phyloP scores from a whole-genome alignment of 2,113 vertebrate species.

The Rhea americana region DNA sequence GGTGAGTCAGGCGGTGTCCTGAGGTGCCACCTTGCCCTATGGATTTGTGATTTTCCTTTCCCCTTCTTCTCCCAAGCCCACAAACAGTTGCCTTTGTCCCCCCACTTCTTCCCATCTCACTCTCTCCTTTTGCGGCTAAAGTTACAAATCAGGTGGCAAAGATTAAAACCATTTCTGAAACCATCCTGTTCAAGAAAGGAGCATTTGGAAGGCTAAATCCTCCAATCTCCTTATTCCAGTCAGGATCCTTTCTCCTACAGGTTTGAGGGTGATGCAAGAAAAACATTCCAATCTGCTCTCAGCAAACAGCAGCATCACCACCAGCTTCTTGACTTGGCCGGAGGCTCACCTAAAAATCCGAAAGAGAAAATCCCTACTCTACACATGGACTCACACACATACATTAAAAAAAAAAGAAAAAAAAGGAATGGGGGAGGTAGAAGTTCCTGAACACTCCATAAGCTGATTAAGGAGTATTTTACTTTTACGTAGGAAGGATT shows the following conservation, averaged over 20 bases:
- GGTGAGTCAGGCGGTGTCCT: background rate
- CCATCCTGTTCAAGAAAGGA: slow-evolving; percentile 34
- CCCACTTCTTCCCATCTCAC: background rate
- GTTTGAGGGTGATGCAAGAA: background rate
- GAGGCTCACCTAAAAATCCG: background rate
- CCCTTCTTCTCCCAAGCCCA: background rate
- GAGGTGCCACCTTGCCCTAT: rapidly evolving
- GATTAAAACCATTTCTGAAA: slow-evolving; percentile 44
- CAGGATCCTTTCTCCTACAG: slow-evolving; percentile 29
- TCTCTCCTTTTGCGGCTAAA: background rate
- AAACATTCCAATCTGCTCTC: background rate
- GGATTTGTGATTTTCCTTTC: background rate
- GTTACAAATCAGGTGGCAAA: slow-evolving; percentile 31
- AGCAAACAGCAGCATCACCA: rapidly evolving
- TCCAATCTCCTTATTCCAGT: slow-evolving; percentile 56
- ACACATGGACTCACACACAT: slow-evolving; percentile 14
- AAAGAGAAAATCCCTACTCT: background rate
- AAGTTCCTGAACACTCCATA: slow-evolving; percentile 10
- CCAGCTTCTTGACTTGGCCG: background rate
- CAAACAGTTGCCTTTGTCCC: background rate
- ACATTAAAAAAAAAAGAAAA: background rate
- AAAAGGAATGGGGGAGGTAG: slow-evolving; percentile 9
- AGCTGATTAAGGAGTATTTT: slow-evolving; percentile 72
- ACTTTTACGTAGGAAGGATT: slow-evolving; percentile 64
- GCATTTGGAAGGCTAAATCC: slow-evolving; percentile 54